Evolutionary conservation across 2,113 vertebrate species (phyloP).

Genomic region (Salvator merianae): DNA sequence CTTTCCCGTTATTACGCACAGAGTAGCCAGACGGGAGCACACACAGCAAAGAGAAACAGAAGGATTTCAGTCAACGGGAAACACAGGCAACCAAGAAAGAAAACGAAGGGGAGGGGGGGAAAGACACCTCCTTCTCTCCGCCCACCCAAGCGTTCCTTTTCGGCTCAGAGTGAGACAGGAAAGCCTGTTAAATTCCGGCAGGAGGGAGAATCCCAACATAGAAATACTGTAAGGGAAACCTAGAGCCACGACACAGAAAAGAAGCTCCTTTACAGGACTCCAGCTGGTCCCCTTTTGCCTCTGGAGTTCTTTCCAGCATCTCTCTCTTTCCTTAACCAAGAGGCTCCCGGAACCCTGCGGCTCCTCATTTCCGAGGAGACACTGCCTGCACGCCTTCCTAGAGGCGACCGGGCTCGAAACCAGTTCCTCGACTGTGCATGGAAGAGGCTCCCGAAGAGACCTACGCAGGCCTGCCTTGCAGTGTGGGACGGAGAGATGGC

Average conservation of each 20-base stretch:
- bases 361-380: not conserved
- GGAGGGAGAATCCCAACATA: not conserved
- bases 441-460: not conserved
- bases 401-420: not conserved
- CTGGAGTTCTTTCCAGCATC: no score
- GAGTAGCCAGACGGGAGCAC: not conserved
- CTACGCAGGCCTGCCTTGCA: no score
- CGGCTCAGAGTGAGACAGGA: not conserved
- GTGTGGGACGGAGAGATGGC: not conserved
- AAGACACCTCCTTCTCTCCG: not conserved
- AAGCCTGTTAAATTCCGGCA: not conserved
- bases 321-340: no score
- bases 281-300: no score
- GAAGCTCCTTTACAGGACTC: no score
- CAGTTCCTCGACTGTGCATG: not conserved
- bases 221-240: not conserved
- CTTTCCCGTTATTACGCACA: not conserved
- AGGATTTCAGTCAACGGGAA: not conserved
- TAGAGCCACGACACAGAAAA: not conserved
- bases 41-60: slow-evolving; percentile 17
- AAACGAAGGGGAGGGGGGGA: not conserved
- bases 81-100: not conserved
- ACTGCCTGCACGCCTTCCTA: not conserved
- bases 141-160: not conserved
- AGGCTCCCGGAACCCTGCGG: not conserved